Evolutionary conservation across 1,140 invertebrate genomes (phyloP).

Genomic region (Physella acuta): DNA sequence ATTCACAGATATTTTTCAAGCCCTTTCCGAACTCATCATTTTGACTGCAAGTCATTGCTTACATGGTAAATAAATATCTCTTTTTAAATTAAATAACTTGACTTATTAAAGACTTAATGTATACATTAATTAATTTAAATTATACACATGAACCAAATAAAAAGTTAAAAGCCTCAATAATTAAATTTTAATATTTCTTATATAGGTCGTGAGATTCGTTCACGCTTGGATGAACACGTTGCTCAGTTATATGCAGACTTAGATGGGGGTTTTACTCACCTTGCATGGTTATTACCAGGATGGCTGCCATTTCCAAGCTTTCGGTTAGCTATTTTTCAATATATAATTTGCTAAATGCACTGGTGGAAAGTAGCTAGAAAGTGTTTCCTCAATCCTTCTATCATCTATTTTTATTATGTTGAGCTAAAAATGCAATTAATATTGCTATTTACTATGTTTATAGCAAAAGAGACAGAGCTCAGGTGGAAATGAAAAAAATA

Average conservation of each 20-base stretch:
- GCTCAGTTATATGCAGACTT: constrained; percentile 48
- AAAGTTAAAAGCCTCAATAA: neutral
- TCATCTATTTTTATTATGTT: too few relatives aligned
- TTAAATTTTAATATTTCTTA: neutral
- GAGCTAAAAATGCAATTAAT: too few relatives aligned
- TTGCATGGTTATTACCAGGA: constrained; percentile 50
- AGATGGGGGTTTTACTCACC: constrained; percentile 46
- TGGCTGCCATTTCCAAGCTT: constrained; percentile 52
- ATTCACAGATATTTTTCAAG: constrained; percentile 47
- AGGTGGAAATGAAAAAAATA: constrained; percentile 44
- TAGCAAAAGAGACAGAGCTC: constrained; percentile 44
- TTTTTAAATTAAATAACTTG: too few relatives aligned
- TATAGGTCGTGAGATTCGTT: constrained; percentile 45
- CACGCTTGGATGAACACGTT: constrained; percentile 43
- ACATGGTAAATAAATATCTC: constrained; percentile 41
- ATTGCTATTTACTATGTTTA: constrained; percentile 10
- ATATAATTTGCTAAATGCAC: too few relatives aligned
- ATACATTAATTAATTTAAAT: too few relatives aligned
- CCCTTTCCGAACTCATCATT: constrained; percentile 50
- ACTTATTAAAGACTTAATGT: too few relatives aligned
- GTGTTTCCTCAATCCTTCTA: too few relatives aligned
- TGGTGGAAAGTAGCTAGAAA: too few relatives aligned
- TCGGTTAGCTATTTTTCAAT: constrained; percentile 25
- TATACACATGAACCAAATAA: too few relatives aligned
- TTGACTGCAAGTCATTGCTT: constrained; percentile 51